Evolutionary conservation across 2,888 invertebrate species (phyloP), one percentile per base, ranked within the genome.

Genomic region (Sinhomidia bicolor): DNA sequence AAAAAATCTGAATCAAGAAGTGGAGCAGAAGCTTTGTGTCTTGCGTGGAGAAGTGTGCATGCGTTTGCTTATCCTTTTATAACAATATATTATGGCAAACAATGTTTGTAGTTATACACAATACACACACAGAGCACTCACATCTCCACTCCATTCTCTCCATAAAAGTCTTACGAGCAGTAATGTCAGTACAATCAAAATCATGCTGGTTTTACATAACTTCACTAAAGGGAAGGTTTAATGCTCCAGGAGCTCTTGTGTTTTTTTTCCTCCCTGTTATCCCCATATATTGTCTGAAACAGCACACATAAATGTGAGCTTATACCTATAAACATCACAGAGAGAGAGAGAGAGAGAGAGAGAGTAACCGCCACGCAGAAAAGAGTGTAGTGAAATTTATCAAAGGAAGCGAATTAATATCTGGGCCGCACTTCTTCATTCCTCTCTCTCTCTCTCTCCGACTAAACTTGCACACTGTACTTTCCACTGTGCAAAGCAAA

Each of bases 401-500:
- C 80, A 62, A 80, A 80, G 41, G 44, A 44, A 60, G 80, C 60
- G 80, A 36, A 60, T 60, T 71, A 84, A 76, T 84, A 84, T 84
- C 60, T 17, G 23, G 14, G 14, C 74, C 14, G 20, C 26, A 23
- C n/a, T 44, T 47, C 29, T 74, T 74, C 14, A 29, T 36, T 51
- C 76, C 76, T 76, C 51, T 29, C 17, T 47, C 32, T n/a, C n/a
- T n/a, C n/a, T n/a, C n/a, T n/a, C 36, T 41, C 71, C 26, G 7
- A 14, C 74, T 26, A 41, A 41, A 47, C 41, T 51, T 36, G 41
- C 41, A 57, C 20, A 41, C 51, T 78, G 23, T 62, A 1, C 74
- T 29, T 74, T 80, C 81, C 60, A 36, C 60, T 86, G 74, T 86
- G 86, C 74, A 81, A 86, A 86, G 86, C 74, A 81, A 86, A 86